Evolutionary conservation across 2,888 invertebrate species (phyloP).

Genomic region (Sicus ferrugineus): DNA sequence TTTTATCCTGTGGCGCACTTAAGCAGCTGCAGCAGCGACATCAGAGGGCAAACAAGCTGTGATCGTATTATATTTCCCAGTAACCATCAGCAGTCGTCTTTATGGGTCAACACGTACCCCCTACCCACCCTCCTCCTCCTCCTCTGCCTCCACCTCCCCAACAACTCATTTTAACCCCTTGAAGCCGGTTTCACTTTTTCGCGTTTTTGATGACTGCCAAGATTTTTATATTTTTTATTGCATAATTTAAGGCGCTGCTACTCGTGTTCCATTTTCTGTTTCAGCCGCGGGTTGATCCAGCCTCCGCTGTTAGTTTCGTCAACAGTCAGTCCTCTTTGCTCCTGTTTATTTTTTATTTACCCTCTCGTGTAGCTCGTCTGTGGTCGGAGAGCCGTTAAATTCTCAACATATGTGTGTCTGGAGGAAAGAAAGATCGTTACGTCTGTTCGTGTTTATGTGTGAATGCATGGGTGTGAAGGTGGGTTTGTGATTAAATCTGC

Average conservation of each 20-base stretch:
- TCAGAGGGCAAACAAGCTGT: neutral
- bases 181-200: neutral
- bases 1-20: constrained; percentile 7
- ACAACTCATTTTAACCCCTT: neutral
- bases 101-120: neutral
- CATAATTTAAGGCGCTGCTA: neutral
- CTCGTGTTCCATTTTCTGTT: neutral
- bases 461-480: neutral
- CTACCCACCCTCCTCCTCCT: neutral
- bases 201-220: neutral
- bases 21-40: neutral
- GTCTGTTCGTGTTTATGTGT: neutral
- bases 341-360: no score
- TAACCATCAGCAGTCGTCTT: neutral
- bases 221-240: constrained; percentile 2
- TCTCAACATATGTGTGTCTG: constrained; percentile 1
- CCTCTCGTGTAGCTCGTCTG: neutral
- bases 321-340: neutral
- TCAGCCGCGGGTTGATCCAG: neutral
- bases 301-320: neutral
- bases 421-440: neutral
- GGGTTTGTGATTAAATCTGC: constrained; percentile 5
- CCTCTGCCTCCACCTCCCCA: neutral
- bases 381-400: neutral
- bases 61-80: constrained; percentile 3